phyloP scores from a whole-genome alignment of 2,797 vertebrate species.

The Lacerta viridis region DNA sequence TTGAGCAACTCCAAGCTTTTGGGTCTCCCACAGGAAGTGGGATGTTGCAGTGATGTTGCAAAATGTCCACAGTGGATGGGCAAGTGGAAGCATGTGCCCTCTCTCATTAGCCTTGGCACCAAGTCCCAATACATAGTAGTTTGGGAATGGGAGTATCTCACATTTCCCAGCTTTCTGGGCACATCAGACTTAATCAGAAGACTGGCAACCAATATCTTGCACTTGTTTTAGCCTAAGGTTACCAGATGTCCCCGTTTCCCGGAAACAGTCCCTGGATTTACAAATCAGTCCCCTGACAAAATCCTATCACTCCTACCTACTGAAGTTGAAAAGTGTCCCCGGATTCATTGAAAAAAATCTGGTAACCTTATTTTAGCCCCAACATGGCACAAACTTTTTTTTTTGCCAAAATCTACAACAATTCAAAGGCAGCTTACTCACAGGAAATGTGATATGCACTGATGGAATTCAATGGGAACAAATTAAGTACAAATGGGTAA shows the following conservation, averaged over 20 bases:
- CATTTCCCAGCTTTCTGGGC: too few relatives aligned
- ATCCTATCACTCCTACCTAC: too few relatives aligned
- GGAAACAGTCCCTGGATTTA: too few relatives aligned
- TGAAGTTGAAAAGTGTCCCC: too few relatives aligned
- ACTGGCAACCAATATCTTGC: not conserved
- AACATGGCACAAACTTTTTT: not conserved
- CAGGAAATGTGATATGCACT: not conserved
- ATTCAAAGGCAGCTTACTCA: not conserved
- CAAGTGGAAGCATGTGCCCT: not conserved
- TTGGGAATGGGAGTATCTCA: too few relatives aligned
- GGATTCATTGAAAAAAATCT: too few relatives aligned
- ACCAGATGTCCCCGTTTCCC: too few relatives aligned
- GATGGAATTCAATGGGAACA: not conserved
- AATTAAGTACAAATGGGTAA: not conserved
- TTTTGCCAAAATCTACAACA: not conserved
- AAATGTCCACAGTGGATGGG: not conserved
- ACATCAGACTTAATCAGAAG: fast-evolving
- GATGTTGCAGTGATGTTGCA: fast-evolving
- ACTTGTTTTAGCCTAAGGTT: too few relatives aligned
- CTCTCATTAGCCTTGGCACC: not conserved
- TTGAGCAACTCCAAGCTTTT: not conserved
- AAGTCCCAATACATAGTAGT: fast-evolving
- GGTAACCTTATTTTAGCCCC: too few relatives aligned
- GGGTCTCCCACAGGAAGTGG: not conserved
- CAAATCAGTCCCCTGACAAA: too few relatives aligned